Base-by-base conservation (phyloP, 2,113 vertebrate species). In the Ciconia boyciana region DNA sequence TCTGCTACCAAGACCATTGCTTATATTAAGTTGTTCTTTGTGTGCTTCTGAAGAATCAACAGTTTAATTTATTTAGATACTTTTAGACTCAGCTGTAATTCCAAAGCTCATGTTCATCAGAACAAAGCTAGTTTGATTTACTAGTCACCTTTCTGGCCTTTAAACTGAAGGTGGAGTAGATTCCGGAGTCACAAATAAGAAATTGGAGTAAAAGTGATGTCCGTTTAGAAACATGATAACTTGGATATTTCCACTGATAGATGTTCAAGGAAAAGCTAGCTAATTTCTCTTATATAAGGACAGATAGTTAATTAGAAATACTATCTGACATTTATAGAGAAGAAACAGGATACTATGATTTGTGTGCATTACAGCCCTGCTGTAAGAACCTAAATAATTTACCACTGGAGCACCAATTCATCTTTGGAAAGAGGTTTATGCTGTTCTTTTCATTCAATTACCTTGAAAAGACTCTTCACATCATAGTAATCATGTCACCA, bases 391-490 rank as follows among this genome's bases (percentile, higher is more conserved):
- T 83, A 51, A 81, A 74, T 76, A 72, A 95, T 72, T 93, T 87
- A 81, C 49, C 71, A 28, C 41, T 55, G 43, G 49, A 83, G 54
- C 43, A 83, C 24, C 43, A 44, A 1, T 81, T 93, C n/a, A 41
- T 44, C 71, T 93, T 88, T 48, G 78, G 78, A 86, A 93, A 80
- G 62, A 75, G 48, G 34, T 96, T 95, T 92, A n/a, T 89, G 55
- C 43, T 95, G 75, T 0, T 85, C 78, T 93, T 93, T 83, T 87
- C 52, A 68, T 93, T 94, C 85, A 93, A 8, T 91, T 97, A 83
- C 81, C 84, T 90, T 96, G 87, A 75, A 90, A 94, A 86, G 89
- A 66, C 64, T 95, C 58, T 89, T 90, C 26, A 48, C 26, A 51
- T 93, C 64, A n/a, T 61, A 87, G 83, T 84, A 82, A 80, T 82